Base-by-base conservation (phyloP, 1,140 invertebrate species). In the Thaumetopoea pityocampa region DNA sequence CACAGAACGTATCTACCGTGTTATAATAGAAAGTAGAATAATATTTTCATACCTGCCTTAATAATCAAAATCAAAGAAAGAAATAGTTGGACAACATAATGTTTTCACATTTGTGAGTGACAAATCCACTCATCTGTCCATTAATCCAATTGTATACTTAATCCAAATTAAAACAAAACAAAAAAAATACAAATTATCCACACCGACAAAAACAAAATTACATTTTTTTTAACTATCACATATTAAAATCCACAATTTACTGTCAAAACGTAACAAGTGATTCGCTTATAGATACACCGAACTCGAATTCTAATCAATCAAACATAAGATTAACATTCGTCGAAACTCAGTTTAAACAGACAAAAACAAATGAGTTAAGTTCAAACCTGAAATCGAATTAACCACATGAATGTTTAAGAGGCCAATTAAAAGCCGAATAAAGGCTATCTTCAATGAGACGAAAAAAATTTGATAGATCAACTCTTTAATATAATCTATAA, bases 391-490 rank as follows among this genome's bases (percentile, higher is more conserved):
- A 81, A 80, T 81, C 77, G 67, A 80, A 84, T 84, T 80, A 81
- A 81, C 77, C 51, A 61, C 51, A 47, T 62, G 62, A 68, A 59
- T 65, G 73, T 80, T 81, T 71, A 80, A 81, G 69, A 76, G 69
- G 70, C 77, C 77, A 84, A 84, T 80, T 84, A 81, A 84, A 84
- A 46, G 46, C 64, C 68, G 49, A 81, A 84, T 76, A 80, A 83
- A 83, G 49, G 76, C 69, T 71, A 79, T 79, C 72, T 71, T 74
- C 77, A 78, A 81, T 74, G 76, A 77, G 54, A 67, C 44, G 63
- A 62, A 76, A 83, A 73, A 80, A 78, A 62, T 67, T 77, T 81
- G 77, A 84, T 81, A 83, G 72, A 83, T 79, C 74, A 72, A 81
- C 74, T 71, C 68, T 80, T 80, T 80, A 84, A 80, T 72, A 55